Evolutionary conservation across 2,888 invertebrate genomes (phyloP).

Genomic region (Agriopis leucophaearia): DNA sequence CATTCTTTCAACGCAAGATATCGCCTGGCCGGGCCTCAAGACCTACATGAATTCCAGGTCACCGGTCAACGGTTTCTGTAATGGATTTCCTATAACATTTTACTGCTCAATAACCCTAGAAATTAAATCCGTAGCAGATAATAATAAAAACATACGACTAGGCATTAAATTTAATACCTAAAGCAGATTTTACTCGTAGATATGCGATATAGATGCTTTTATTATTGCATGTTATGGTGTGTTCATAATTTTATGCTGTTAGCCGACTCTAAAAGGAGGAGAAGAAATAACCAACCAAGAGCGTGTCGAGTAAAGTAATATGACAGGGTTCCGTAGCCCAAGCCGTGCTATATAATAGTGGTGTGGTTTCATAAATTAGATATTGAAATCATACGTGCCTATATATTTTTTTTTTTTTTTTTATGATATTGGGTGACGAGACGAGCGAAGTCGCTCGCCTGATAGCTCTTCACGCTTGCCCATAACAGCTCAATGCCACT

Average conservation of each 20-base stretch:
- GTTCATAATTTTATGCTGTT: neutral
- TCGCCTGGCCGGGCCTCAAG: slow-evolving; percentile 6
- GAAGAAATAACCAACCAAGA: too few relatives aligned
- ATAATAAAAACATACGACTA: slow-evolving; percentile 44
- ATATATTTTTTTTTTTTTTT: too few relatives aligned
- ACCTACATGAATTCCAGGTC: slow-evolving; percentile 46
- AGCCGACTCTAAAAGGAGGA: neutral
- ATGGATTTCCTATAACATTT: slow-evolving; percentile 59
- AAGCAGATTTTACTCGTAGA: neutral
- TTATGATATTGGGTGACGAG: too few relatives aligned
- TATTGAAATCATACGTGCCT: too few relatives aligned
- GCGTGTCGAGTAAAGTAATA: too few relatives aligned
- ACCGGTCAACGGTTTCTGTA: slow-evolving; percentile 40
- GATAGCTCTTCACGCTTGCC: too few relatives aligned
- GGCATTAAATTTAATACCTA: slow-evolving; percentile 37
- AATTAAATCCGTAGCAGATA: slow-evolving; percentile 50
- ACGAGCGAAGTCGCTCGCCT: too few relatives aligned
- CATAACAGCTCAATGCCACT: too few relatives aligned
- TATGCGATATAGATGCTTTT: neutral
- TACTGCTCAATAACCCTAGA: slow-evolving; percentile 50
- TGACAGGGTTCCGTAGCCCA: too few relatives aligned
- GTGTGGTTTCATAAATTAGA: too few relatives aligned
- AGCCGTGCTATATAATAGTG: too few relatives aligned
- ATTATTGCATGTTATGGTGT: neutral
- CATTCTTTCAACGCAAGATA: neutral